Base-by-base conservation (phyloP, 2,797 vertebrate genomes). In the Chelmon rostratus region DNA sequence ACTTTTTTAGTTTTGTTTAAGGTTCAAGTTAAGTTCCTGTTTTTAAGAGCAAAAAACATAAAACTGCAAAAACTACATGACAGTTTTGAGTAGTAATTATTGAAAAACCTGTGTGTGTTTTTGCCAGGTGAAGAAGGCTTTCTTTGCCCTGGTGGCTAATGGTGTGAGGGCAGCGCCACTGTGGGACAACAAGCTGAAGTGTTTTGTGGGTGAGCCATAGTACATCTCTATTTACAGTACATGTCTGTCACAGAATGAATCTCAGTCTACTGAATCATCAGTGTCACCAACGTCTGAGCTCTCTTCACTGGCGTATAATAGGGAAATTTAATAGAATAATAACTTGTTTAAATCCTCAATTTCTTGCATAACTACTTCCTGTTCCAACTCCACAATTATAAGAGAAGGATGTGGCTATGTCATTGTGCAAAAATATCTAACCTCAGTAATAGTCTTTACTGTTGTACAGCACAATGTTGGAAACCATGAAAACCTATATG, bases 91-190 rank as follows among this genome's bases (percentile, higher is more conserved):
- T 23, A 61, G 8, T 49, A 33, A 1, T 31, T 5, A 31, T n/a
- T 13, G 7, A 1, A 13, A 53, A 15, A 2, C n/a, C 6, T 69
- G 3, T 73, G 56, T 85, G 28, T 72, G 38, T 52, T 37, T 85
- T 31, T 52, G 37, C 82, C 92, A 99, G 98, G 98, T 99, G 52
- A 99, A 99, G 91, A 99, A 98, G 93, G 98, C 98, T 37, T 99
- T 99, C 93, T 99, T 99, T 76, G 98, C 98, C 57, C 94, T 99
- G 91, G 98, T 99, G 84, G 97, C 98, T 47, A 99, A 99, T 10
- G 97, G 98, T 42, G 97, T 99, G 63, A 95, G 98, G 79, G 98
- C 98, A n/a, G 98, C 98, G 10, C 98, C 98, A 0, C 95, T 99
- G 79, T 99, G 98, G 98, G 97, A 99, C 92, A 97, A 91, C 92